These are phyloP conservation scores for Timema podura DNA, from an alignment of 2,888 invertebrate species.

Conservation along the genomic window DNA sequence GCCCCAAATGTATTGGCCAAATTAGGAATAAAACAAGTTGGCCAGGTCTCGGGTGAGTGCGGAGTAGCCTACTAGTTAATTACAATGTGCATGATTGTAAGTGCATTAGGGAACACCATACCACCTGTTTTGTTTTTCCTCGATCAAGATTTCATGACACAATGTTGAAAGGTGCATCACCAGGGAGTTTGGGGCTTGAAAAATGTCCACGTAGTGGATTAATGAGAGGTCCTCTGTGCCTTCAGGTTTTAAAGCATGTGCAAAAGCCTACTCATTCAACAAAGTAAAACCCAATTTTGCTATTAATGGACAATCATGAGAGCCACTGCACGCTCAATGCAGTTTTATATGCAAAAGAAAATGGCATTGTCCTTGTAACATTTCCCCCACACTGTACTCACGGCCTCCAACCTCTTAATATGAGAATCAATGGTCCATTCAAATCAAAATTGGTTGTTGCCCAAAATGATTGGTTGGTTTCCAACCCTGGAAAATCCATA, in stretches of 20 bases:
- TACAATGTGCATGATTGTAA: neutral
- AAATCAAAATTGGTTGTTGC: neutral
- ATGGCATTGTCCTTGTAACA: conserved; percentile 11
- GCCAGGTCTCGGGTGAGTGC: conserved; percentile 10
- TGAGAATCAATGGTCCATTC: conserved; percentile 17
- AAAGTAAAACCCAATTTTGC: conserved; percentile 8
- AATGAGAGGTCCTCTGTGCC: conserved; percentile 2
- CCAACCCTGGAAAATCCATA: conserved; percentile 14
- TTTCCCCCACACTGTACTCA: conserved; percentile 23
- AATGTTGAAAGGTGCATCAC: neutral
- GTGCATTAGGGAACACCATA: neutral
- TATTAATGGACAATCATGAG: conserved; percentile 19
- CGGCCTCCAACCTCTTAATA: conserved; percentile 18
- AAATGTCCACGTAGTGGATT: neutral
- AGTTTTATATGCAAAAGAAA: conserved; percentile 7
- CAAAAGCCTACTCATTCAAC: neutral
- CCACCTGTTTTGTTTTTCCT: conserved; percentile 2
- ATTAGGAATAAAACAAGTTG: conserved; percentile 5
- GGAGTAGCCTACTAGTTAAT: neutral
- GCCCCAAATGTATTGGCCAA: conserved; percentile 11
- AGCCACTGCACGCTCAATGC: conserved; percentile 16
- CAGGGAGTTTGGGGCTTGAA: conserved; percentile 12
- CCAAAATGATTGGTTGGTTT: neutral
- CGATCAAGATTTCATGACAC: neutral
- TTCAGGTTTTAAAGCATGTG: neutral